phyloP scores from a whole-genome alignment of 2,797 vertebrate species.

The Bryconaethiops microstoma region DNA sequence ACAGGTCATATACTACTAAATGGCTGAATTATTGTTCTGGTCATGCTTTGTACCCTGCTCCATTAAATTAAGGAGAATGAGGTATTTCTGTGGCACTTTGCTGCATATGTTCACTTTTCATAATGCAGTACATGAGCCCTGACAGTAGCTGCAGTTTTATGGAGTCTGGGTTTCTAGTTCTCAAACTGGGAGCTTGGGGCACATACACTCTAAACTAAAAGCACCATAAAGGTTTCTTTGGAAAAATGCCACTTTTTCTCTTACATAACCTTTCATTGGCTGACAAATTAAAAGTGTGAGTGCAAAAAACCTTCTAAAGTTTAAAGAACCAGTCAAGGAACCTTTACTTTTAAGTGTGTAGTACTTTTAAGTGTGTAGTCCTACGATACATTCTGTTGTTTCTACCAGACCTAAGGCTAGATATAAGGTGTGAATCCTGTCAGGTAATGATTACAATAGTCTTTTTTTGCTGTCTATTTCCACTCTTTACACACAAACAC shows the following conservation, averaged over 20 bases:
- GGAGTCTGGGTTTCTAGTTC: background rate
- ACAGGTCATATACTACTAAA: background rate
- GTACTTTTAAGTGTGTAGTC: no score
- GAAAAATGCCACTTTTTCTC: background rate
- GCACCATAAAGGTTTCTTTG: background rate
- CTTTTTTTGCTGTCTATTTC: no score
- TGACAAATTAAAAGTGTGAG: no score
- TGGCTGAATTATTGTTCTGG: constrained; percentile 9
- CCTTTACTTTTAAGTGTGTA: no score
- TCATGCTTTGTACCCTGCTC: background rate
- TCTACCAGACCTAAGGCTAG: background rate
- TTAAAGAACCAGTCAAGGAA: background rate
- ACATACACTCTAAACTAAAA: background rate
- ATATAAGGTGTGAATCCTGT: no score
- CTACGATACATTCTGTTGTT: background rate
- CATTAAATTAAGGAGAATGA: background rate
- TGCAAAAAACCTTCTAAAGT: background rate
- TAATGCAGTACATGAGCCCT: background rate
- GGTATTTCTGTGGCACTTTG: background rate
- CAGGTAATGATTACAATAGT: no score
- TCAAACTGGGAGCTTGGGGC: background rate
- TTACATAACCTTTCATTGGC: background rate
- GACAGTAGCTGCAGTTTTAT: background rate
- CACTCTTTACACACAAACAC: no score
- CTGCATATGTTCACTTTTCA: background rate